Evolutionary conservation across 2,888 invertebrate species (phyloP), one percentile per base, ranked within the genome.

Genomic region (Gari tellinella): DNA sequence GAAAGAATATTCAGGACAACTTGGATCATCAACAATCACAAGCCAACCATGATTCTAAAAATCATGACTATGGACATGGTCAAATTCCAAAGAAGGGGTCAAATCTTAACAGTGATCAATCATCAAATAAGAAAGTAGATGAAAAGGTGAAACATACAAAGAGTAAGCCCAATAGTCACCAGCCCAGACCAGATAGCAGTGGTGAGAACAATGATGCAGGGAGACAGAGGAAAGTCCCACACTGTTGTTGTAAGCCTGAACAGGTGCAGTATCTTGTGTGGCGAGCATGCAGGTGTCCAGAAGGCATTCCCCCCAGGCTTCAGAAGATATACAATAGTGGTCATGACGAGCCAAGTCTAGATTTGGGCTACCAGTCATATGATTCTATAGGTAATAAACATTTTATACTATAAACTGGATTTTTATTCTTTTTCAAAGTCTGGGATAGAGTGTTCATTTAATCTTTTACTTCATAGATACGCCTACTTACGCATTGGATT

Each of bases 311-410:
- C 37, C 64, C 69, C 12, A 51, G 51, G 37, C 10, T 69, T 17
- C 49, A 69, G n/a, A 26, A 57, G 40, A 46, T 70, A 5, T 10
- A 51, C 1, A 51, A 41, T 5, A 37, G 52, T 19, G 17, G 55
- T n/a, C 61, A 49, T 12, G 37, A 37, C 23, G 78, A 78, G 14
- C 12, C 53, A 48, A 58, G 58, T 43, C 38, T 63, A 2, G 78
- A 78, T 60, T 40, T 63, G 41, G 78, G 78, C 15, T 78, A 73
- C 66, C 65, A 60, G 56, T 73, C 78, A 14, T 70, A 63, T 69
- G 73, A 73, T 46, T 78, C 78, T 17, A 46, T 73, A 70, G 78
- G 72, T 72, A 72, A 69, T 53, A 56, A 66, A 65, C 8, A 12
- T 55, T 45, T 45, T 37, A 23, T 53, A 15, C 21, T 49, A 14